Conservation (phyloP, 1,140 invertebrate genomes). For the Ceratina australensis region DNA sequence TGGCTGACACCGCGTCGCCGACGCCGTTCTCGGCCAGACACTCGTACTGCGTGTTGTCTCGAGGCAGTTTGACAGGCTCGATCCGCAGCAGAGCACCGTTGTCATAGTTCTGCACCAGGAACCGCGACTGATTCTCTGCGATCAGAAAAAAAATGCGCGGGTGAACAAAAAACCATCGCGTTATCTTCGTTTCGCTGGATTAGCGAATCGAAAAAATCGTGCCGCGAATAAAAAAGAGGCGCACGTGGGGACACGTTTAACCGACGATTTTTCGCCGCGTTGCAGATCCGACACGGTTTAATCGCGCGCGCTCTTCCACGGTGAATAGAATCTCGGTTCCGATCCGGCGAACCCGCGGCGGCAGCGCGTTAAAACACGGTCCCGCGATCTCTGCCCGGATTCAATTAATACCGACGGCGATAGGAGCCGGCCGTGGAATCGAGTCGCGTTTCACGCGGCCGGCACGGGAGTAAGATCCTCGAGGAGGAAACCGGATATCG, state of each 20-base stretch:
- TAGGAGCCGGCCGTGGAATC: too few relatives aligned
- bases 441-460: not conserved
- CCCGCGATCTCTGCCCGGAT: not conserved
- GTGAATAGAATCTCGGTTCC: slow-evolving; percentile 19
- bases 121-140: slow-evolving; percentile 85
- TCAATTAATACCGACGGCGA: not conserved
- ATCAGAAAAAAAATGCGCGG: slow-evolving; percentile 14
- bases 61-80: slow-evolving; percentile 89
- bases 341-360: not conserved
- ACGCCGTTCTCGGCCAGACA: slow-evolving; percentile 98
- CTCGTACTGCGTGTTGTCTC: slow-evolving; percentile 95
- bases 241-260: slow-evolving; percentile 11
- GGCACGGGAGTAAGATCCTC: not conserved
- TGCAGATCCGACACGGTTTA: slow-evolving; percentile 14
- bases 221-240: not conserved
- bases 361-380: not conserved
- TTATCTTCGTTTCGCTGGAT: slow-evolving; percentile 34
- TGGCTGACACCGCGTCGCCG: slow-evolving; percentile 94
- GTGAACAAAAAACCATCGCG: slow-evolving; percentile 1
- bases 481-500: slow-evolving; percentile 10
- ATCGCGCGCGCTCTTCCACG: not conserved
- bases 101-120: slow-evolving; percentile 84
- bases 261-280: slow-evolving; percentile 26
- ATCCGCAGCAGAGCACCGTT: slow-evolving; percentile 93
- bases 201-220: slow-evolving; percentile 20